These are phyloP conservation scores for Silurus glanis DNA, from an alignment of 2,113 vertebrate genomes.

Conservation along the genomic window DNA sequence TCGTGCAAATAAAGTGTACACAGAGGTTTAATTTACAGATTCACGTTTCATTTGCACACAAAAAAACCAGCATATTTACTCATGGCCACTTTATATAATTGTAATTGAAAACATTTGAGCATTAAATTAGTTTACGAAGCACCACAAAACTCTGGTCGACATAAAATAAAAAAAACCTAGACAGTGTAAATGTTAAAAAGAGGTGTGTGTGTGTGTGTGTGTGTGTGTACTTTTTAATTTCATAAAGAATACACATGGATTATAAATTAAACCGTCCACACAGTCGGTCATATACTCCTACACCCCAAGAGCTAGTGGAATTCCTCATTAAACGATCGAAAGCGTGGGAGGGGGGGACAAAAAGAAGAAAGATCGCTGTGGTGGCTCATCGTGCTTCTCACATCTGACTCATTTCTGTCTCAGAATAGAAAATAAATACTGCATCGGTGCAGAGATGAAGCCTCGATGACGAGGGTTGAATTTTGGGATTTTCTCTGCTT, in stretches of 20 bases:
- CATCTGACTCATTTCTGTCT: slow-evolving; percentile 17
- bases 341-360: not conserved
- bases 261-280: slow-evolving; percentile 48
- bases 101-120: not conserved
- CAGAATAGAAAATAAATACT: slow-evolving; percentile 47
- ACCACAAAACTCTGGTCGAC: not conserved
- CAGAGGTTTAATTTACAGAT: not conserved
- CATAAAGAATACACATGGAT: slow-evolving; percentile 17
- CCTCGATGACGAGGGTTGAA: slow-evolving; percentile 3
- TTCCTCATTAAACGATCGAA: slow-evolving; percentile 32
- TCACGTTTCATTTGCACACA: not conserved
- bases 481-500: slow-evolving; percentile 69
- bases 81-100: not conserved
- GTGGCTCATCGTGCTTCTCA: slow-evolving; percentile 32
- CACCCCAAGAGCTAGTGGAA: slow-evolving; percentile 38
- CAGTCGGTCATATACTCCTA: slow-evolving; percentile 35
- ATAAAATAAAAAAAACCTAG: not conserved
- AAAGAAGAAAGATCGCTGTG: slow-evolving; percentile 8
- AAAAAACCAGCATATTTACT: not conserved
- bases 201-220: not conserved
- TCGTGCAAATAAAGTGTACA: slow-evolving; percentile 29
- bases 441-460: slow-evolving; percentile 27
- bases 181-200: not conserved
- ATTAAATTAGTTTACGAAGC: slow-evolving; percentile 14
- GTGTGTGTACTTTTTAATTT: slow-evolving; percentile 21